Evolutionary conservation across 2,888 invertebrate genomes (phyloP), one percentile per base, ranked within the genome.

Genomic region (Copidosoma aretas): DNA sequence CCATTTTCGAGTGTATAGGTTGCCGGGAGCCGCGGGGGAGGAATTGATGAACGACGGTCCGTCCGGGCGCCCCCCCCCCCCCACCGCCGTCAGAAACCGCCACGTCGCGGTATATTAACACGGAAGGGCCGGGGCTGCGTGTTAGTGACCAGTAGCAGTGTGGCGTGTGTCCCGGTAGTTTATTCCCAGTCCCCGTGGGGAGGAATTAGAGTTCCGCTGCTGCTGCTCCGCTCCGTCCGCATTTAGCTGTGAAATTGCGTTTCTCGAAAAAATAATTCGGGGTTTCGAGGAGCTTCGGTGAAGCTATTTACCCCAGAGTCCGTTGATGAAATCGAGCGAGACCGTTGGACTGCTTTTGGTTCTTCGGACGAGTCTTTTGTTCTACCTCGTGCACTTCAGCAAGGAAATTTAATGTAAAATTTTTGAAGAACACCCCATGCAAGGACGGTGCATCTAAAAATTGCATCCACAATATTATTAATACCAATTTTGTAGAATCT

Each of bases 161-260:
- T 67, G 54, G 61, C 67, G 64, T 67, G 67, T 14, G 64, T 51
- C 60, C 19, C 39, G 54, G 67, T 43, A 64, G 61, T 71, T 70
- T 67, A 64, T 14, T 39, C 64, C 51, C 10, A 12, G 46, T 49
- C 21, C 22, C 41, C n/a, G n/a, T 17, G 5, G 65, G 43, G 56
- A 49, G 57, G 46, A 67, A 70, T 61, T 67, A 64, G 67, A 64
- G 51, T 61, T 53, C 53, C n/a, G n/a, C 53, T 66, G 62, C 57
- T 41, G 43, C 17, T 12, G n/a, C n/a, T n/a, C n/a, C n/a, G n/a
- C n/a, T n/a, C n/a, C n/a, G n/a, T n/a, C 43, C 1, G 14, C 17
- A 3, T 46, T 46, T 46, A 17, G 12, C 57, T 39, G 43, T 22
- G 63, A 24, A 67, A 60, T 66, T 57, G 60, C 41, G 61, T 41